These are phyloP conservation scores for Grantiella picta DNA, from an alignment of 2,113 vertebrate genomes.

Conservation along the genomic window DNA sequence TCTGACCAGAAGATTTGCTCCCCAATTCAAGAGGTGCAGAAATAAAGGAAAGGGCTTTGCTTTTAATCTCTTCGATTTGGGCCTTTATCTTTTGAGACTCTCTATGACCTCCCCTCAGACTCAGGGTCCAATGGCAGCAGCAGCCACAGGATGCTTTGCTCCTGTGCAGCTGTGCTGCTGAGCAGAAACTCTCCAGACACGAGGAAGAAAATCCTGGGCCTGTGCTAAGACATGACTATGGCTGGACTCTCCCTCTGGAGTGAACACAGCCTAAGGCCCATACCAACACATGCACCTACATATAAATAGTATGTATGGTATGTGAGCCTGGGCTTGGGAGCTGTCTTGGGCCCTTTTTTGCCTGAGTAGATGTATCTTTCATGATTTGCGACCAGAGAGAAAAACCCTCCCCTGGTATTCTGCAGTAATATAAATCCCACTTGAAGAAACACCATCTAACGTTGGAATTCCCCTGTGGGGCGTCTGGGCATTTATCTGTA, in stretches of 20 bases:
- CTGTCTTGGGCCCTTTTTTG: not conserved
- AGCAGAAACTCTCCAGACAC: not conserved
- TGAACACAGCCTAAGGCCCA: constrained; percentile 41
- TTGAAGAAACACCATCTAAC: constrained; percentile 17
- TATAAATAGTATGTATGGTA: constrained; percentile 41
- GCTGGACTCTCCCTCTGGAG: not conserved
- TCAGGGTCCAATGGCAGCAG: not conserved
- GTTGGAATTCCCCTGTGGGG: constrained; percentile 50
- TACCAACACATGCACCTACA: constrained; percentile 36
- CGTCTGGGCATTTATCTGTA: constrained; percentile 18
- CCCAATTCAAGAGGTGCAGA: not conserved
- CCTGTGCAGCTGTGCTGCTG: not conserved
- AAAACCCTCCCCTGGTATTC: constrained; percentile 12
- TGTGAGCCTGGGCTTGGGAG: constrained; percentile 16
- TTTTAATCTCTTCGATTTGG: not conserved
- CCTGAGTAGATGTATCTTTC: not conserved
- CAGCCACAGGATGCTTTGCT: not conserved
- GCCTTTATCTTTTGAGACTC: not conserved
- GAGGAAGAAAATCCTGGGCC: not conserved
- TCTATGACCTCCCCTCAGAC: not conserved
- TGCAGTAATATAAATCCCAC: not conserved
- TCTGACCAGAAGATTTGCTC: not conserved
- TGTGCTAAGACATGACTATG: not conserved
- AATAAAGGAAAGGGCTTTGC: not conserved
- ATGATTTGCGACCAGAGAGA: not conserved